Evolutionary conservation across 2,888 invertebrate species (phyloP).

Genomic region (Philaethria dido): DNA sequence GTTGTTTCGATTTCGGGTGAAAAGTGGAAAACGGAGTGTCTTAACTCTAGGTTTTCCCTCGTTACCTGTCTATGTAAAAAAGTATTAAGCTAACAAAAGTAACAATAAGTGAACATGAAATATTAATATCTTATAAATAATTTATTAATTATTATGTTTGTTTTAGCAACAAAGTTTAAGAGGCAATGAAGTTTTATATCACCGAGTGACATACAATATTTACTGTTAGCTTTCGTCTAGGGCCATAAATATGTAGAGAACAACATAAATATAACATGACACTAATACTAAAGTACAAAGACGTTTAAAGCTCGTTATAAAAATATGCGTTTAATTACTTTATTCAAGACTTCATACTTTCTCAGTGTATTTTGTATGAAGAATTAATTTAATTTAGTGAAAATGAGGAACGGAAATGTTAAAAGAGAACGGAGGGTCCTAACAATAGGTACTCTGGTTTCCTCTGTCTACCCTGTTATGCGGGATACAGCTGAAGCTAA

Average conservation of each 20-base stretch:
- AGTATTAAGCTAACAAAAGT: too few species aligned
- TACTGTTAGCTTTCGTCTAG: constrained; percentile 1
- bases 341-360: neutral
- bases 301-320: neutral
- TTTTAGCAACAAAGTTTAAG: neutral
- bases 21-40: too few species aligned
- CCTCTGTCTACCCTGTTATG: too few species aligned
- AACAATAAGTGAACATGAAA: neutral
- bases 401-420: too few species aligned
- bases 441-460: too few species aligned
- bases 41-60: too few species aligned
- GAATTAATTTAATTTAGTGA: too few species aligned
- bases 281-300: constrained; percentile 11
- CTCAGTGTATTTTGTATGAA: too few species aligned
- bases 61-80: neutral
- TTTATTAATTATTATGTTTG: constrained; percentile 7
- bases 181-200: constrained; percentile 8
- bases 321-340: neutral
- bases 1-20: too few species aligned
- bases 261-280: constrained; percentile 18
- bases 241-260: constrained; percentile 8
- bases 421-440: too few species aligned
- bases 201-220: neutral
- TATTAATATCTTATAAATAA: neutral
- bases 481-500: too few species aligned